phyloP scores from a whole-genome alignment of 1,140 invertebrate genomes.

The Lucilia sericata region DNA sequence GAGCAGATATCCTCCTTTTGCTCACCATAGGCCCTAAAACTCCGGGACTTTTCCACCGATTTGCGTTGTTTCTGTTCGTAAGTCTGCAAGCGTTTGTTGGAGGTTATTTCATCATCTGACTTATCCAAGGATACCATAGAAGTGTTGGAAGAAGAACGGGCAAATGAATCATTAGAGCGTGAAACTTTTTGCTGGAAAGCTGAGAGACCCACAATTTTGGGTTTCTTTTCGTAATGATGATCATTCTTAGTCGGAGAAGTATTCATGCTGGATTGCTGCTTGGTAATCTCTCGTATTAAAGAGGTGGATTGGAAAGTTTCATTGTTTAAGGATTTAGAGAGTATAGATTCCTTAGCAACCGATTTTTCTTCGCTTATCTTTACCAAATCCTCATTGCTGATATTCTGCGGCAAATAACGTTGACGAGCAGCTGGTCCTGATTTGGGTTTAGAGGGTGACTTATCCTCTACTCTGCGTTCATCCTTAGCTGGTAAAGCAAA shows the following conservation, averaged over 20 bases:
- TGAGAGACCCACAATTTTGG: slow-evolving; percentile 70
- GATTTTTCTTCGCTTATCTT: background rate
- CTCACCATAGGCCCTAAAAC: slow-evolving; percentile 73
- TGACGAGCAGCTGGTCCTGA: slow-evolving; percentile 69
- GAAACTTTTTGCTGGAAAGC: slow-evolving; percentile 70
- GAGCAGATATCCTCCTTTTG: slow-evolving; percentile 49
- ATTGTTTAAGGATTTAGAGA: slow-evolving; percentile 56
- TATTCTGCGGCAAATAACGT: slow-evolving; percentile 71
- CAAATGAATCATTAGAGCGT: slow-evolving; percentile 64
- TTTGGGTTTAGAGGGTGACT: slow-evolving; percentile 59
- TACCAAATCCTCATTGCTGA: slow-evolving; percentile 51
- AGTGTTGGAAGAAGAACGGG: slow-evolving; percentile 9
- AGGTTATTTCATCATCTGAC: slow-evolving; percentile 54
- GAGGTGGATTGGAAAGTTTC: slow-evolving; percentile 64
- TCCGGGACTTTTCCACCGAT: slow-evolving; percentile 75
- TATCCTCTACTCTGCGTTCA: slow-evolving; percentile 38
- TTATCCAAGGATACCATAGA: slow-evolving; percentile 53
- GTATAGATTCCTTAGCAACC: slow-evolving; percentile 36
- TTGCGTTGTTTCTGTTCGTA: slow-evolving; percentile 67
- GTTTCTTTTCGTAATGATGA: slow-evolving; percentile 62
- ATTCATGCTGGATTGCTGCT: slow-evolving; percentile 40
- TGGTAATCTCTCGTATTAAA: slow-evolving; percentile 55
- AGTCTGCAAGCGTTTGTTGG: slow-evolving; percentile 38
- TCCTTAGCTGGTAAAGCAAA: background rate
- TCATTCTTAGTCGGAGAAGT: slow-evolving; percentile 49